Conservation (phyloP, 2,113 vertebrate genomes). For the Riparia riparia region DNA sequence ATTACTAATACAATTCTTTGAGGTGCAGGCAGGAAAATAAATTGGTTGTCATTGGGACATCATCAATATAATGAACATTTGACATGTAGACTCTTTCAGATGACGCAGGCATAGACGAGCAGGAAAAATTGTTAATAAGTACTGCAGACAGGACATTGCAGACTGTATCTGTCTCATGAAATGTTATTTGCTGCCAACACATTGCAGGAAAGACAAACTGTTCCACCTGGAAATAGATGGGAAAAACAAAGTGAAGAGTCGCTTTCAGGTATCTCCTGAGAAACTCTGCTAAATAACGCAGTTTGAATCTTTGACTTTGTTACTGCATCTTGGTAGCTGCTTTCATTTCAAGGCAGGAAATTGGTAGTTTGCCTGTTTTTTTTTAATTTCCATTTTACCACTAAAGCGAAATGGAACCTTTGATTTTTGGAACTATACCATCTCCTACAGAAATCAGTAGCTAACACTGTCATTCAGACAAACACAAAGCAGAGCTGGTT, state of each 20-base stretch:
- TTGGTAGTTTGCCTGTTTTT: slow-evolving; percentile 33
- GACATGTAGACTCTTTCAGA: slow-evolving; percentile 29
- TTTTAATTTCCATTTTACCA: slow-evolving; percentile 28
- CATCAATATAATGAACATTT: slow-evolving; percentile 56
- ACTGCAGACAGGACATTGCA: slow-evolving; percentile 3
- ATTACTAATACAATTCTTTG: slow-evolving; percentile 56
- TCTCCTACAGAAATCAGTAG: slow-evolving; percentile 38
- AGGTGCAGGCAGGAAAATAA: slow-evolving; percentile 64
- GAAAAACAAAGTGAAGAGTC: background rate
- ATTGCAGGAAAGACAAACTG: background rate
- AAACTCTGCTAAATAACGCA: background rate
- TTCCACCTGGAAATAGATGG: slow-evolving; percentile 6
- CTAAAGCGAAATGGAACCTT: background rate
- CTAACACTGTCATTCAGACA: background rate
- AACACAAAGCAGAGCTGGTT: slow-evolving; percentile 35
- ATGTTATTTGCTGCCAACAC: slow-evolving; percentile 44
- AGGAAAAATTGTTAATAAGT: slow-evolving; percentile 36
- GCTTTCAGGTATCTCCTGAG: background rate
- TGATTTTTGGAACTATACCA: background rate
- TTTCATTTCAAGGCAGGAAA: slow-evolving; percentile 47
- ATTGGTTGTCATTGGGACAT: slow-evolving; percentile 61
- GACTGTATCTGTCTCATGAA: slow-evolving; percentile 27
- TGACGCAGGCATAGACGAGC: background rate
- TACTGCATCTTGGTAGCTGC: background rate
- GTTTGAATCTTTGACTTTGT: background rate